Percentiles rank a stretch among this genome's conserved stretches.
Conservation (phyloP, 2,797 vertebrate genomes). For the Aulostomus chinensis region DNA sequence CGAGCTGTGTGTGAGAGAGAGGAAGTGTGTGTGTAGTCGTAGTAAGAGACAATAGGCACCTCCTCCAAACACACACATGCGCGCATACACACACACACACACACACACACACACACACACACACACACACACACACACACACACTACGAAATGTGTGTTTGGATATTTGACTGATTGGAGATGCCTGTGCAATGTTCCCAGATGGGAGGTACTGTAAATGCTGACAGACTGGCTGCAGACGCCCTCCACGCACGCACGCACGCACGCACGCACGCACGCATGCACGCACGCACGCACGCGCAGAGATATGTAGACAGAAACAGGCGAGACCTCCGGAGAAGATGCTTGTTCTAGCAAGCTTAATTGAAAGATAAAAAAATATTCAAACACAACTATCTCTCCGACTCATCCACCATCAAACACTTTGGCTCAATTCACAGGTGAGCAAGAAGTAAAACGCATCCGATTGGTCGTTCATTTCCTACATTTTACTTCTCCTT, state of each 20-base stretch:
- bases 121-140: not conserved
- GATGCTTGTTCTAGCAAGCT: no score
- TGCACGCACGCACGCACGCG: not conserved
- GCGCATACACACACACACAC: not conserved
- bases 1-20: not conserved
- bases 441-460: no score
- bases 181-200: conserved; percentile 13
- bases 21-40: not conserved
- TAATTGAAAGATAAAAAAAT: no score
- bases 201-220: conserved; percentile 5
- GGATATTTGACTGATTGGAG: not conserved
- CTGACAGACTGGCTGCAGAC: conserved; percentile 4
- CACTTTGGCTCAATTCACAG: no score
- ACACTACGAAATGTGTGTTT: not conserved
- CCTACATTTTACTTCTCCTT: no score
- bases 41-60: conserved; percentile 2
- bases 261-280: conserved; percentile 1
- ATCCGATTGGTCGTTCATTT: no score
- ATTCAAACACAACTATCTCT: no score
- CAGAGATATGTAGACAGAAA: not conserved
- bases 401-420: no score
- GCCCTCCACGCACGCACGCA: not conserved
- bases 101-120: not conserved
- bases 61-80: conserved; percentile 19
- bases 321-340: no score